Conservation (phyloP, 2,797 vertebrate genomes). For the Channa striata region DNA sequence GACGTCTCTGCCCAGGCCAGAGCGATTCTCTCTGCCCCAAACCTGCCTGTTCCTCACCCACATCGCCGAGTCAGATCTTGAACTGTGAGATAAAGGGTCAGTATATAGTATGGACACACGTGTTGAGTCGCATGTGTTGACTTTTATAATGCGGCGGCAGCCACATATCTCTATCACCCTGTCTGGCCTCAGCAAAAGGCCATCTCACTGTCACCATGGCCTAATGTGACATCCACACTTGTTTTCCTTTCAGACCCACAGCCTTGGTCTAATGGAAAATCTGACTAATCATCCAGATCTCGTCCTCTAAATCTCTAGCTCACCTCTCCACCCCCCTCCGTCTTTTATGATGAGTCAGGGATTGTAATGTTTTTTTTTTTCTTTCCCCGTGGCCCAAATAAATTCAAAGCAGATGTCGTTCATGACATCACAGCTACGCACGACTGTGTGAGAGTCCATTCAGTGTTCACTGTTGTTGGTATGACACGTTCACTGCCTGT, state of each 20-base stretch:
- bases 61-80: constrained; percentile 91
- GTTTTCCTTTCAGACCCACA: constrained; percentile 74
- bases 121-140: constrained; percentile 16
- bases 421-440: constrained; percentile 71
- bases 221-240: constrained; percentile 78
- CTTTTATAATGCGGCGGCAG: constrained; percentile 29
- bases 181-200: constrained; percentile 51
- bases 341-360: constrained; percentile 77
- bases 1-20: constrained; percentile 20
- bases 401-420: constrained; percentile 65
- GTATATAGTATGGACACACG: constrained; percentile 19
- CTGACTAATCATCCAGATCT: constrained; percentile 76
- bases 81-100: constrained; percentile 84
- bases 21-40: constrained; percentile 44
- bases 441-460: constrained; percentile 41
- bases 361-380: constrained; percentile 61
- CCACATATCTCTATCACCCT: constrained; percentile 25
- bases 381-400: constrained; percentile 50
- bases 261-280: constrained; percentile 86
- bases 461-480: constrained; percentile 30
- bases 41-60: constrained; percentile 84
- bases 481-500: constrained; percentile 27
- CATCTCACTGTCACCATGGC: constrained; percentile 68
- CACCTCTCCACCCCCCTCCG: constrained; percentile 46
- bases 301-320: constrained; percentile 49